A percentile compares a stretch with the other conserved stretches of the same genome.
Conservation (phyloP, 2,888 invertebrate genomes). For the Drosophila flavopinicola region DNA sequence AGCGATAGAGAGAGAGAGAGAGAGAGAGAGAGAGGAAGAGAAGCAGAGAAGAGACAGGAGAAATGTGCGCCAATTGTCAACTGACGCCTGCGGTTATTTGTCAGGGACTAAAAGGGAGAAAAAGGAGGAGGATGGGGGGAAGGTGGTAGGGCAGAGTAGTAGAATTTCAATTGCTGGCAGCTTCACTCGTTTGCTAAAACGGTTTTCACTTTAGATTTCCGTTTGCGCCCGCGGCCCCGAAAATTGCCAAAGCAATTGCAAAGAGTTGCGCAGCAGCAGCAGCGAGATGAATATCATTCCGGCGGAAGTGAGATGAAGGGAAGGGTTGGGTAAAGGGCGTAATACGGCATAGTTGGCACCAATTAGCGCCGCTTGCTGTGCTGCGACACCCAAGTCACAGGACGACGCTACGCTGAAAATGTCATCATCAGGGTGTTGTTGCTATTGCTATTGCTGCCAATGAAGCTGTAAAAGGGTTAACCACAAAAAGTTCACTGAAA, state of each 20-base stretch:
- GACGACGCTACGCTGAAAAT: slow-evolving; percentile 39
- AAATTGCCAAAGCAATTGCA: slow-evolving; percentile 17
- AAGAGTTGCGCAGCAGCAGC: slow-evolving; percentile 16
- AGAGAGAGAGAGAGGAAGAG: not conserved
- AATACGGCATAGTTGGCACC: slow-evolving; percentile 66
- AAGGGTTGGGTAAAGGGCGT: not conserved
- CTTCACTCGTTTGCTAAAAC: slow-evolving; percentile 55
- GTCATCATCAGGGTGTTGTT: slow-evolving; percentile 54
- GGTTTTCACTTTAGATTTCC: slow-evolving; percentile 80
- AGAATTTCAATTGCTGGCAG: slow-evolving; percentile 67
- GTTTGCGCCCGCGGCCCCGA: slow-evolving; percentile 55
- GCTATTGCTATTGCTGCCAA: slow-evolving; percentile 35
- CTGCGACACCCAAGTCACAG: slow-evolving; percentile 44
- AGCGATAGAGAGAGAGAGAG: not conserved
- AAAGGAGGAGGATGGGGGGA: not conserved
- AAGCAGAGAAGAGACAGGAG: not conserved
- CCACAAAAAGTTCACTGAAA: slow-evolving; percentile 58
- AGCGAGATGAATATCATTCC: slow-evolving; percentile 66
- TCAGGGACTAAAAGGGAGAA: slow-evolving; percentile 9
- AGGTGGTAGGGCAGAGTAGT: not conserved
- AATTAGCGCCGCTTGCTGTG: slow-evolving; percentile 74
- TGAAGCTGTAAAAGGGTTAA: slow-evolving; percentile 45
- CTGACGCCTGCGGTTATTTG: slow-evolving; percentile 71
- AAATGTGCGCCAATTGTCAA: slow-evolving; percentile 70
- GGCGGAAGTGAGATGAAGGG: slow-evolving; percentile 57